phyloP scores from a whole-genome alignment of 2,888 invertebrate species.

The Corbicula japonica region DNA sequence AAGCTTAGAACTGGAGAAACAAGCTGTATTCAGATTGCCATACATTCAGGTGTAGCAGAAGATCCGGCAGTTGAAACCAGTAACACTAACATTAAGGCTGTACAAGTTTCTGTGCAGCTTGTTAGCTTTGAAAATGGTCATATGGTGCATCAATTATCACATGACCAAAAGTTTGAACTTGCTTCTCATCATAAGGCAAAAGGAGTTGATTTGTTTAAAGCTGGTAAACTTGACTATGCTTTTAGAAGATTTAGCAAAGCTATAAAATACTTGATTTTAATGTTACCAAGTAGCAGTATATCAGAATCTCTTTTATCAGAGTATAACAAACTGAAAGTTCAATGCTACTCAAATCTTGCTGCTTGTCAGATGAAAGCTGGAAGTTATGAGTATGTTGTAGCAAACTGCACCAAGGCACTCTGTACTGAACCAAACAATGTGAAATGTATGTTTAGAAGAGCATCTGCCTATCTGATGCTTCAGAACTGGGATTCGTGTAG shows the following conservation, averaged over 20 bases:
- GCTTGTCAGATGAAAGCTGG: conserved; percentile 92
- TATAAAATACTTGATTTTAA: conserved; percentile 90
- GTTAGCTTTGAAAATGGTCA: too few species aligned
- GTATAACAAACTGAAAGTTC: conserved; percentile 60
- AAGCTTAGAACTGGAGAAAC: conserved; percentile 76
- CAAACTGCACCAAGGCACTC: conserved; percentile 89
- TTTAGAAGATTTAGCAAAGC: conserved; percentile 92
- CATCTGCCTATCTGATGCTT: conserved; percentile 86
- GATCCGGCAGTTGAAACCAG: background rate
- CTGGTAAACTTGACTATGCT: conserved; percentile 90
- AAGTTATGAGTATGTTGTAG: conserved; percentile 90
- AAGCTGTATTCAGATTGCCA: background rate
- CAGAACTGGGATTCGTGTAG: conserved; percentile 83
- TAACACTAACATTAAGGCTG: conserved; percentile 22
- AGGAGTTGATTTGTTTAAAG: conserved; percentile 90
- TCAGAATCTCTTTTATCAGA: conserved; percentile 42
- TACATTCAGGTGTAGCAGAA: background rate
- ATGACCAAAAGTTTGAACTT: conserved; percentile 65
- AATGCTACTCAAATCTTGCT: conserved; percentile 93
- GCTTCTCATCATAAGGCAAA: conserved; percentile 70
- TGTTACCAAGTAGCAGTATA: conserved; percentile 50
- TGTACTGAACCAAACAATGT: conserved; percentile 87
- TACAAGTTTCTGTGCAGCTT: too few species aligned
- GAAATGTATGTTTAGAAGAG: conserved; percentile 88
- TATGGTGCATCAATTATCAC: conserved; percentile 62